Percentiles rank a stretch among this genome's conserved stretches.
phyloP scores from a whole-genome alignment of 2,888 invertebrate species.

The Lypha dubia region DNA sequence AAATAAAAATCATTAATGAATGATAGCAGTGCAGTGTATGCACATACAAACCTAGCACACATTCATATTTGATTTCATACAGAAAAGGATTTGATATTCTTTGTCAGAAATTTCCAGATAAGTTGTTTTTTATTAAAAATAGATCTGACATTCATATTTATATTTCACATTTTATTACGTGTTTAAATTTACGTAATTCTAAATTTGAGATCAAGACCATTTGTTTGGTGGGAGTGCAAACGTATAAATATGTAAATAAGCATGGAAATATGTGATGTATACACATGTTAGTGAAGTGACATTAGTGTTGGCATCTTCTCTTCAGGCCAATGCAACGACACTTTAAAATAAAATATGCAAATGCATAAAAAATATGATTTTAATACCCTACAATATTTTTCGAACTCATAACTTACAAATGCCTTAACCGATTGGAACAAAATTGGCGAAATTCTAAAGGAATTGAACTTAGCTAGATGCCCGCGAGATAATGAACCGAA shows the following conservation, averaged over 20 bases:
- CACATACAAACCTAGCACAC: not conserved
- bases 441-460: no score
- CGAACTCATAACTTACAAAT: not conserved
- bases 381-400: not conserved
- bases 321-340: constrained; percentile 39
- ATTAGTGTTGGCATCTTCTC: constrained; percentile 1
- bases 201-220: no score
- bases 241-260: not conserved
- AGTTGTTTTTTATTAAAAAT: no score
- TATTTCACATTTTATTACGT: no score
- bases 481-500: no score
- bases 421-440: no score
- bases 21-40: not conserved
- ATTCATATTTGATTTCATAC: not conserved
- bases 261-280: not conserved
- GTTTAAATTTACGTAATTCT: no score
- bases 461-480: no score
- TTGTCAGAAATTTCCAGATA: no score
- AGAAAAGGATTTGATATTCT: not conserved
- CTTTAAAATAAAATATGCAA: constrained; percentile 31
- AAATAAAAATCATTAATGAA: not conserved
- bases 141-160: no score
- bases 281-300: constrained; percentile 5
- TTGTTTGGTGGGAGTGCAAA: not conserved
- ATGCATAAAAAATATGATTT: constrained; percentile 3